Base-by-base conservation (phyloP, 1,140 invertebrate genomes). In the Philopotamus ludificatus region DNA sequence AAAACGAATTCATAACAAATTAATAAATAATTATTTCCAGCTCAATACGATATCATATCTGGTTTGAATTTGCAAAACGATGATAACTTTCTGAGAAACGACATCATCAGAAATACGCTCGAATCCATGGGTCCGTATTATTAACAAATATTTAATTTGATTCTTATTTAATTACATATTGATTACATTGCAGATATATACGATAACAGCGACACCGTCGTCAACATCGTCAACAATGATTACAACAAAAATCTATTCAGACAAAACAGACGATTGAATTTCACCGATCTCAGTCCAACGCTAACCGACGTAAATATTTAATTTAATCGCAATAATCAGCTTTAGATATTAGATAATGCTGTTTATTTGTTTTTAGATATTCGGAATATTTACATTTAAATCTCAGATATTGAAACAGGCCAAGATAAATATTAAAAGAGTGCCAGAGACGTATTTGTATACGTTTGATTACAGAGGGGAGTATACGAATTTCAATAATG, bases 401-500 rank as follows among this genome's bases (percentile, higher is more conserved):
- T n/a, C 15, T 1, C 60, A 15, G 25, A 51, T 28, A 39, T 51
- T 63, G 16, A 44, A 53, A 15, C 47, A 51, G 23, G 60, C 60
- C 1, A 63, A 63, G 25, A 53, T 41, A 22, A 63, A 63, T 25
- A 18, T 28, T 3, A 16, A 7, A 10, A 41, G 22, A 41, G n/a
- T 12, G 16, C 42, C 42, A 15, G 12, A 22, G 25, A 63, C 60
- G 7, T 63, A 63, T 51, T 39, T 51, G 12, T 63, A 63, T 23
- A 63, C 60, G 10, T 39, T 63, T 51, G 60, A 63, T 26, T 63
- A 63, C 15, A 20, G 39, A 16, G 60, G 60, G 22, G 60, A 51
- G 42, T 68, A 65, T 47, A 42, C 42, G 12, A 57, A 66, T 26
- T n/a, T n/a, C n/a, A n/a, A n/a, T n/a, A n/a, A n/a, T n/a, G n/a